These are phyloP conservation scores for Micrasema longulum DNA, from an alignment of 1,140 invertebrate genomes.

Conservation along the genomic window DNA sequence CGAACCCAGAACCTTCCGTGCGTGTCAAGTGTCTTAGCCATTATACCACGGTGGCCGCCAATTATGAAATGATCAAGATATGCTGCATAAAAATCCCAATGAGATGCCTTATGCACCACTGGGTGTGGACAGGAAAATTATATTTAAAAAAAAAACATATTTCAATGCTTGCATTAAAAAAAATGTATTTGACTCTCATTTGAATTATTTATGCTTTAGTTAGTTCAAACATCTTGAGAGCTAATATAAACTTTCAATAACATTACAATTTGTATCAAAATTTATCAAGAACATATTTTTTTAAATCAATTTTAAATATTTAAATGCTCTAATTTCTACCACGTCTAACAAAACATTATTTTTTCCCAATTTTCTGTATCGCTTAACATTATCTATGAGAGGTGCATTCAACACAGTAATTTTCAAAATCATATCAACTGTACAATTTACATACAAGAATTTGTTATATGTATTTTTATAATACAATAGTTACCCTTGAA, in stretches of 20 bases:
- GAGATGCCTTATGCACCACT: no score
- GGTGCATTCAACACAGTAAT: background rate
- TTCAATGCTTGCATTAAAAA: background rate
- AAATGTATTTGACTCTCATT: constrained; percentile 2
- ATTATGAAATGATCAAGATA: background rate
- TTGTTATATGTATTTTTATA: background rate
- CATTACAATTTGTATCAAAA: no score
- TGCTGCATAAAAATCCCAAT: background rate
- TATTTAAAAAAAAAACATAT: background rate
- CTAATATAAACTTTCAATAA: no score
- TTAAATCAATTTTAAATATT: no score
- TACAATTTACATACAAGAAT: background rate
- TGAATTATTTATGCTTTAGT: background rate
- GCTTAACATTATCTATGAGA: background rate
- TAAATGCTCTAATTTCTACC: no score
- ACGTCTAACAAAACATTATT: no score
- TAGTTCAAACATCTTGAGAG: no score
- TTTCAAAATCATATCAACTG: background rate
- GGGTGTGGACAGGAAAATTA: no score
- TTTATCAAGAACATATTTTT: no score
- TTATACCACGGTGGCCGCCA: background rate
- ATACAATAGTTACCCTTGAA: background rate
- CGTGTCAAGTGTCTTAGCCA: background rate
- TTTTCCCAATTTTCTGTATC: constrained; percentile 1
- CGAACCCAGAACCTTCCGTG: no score